These are phyloP conservation scores for Thalassophryne amazonica DNA, from an alignment of 2,797 vertebrate genomes.

Conservation along the genomic window DNA sequence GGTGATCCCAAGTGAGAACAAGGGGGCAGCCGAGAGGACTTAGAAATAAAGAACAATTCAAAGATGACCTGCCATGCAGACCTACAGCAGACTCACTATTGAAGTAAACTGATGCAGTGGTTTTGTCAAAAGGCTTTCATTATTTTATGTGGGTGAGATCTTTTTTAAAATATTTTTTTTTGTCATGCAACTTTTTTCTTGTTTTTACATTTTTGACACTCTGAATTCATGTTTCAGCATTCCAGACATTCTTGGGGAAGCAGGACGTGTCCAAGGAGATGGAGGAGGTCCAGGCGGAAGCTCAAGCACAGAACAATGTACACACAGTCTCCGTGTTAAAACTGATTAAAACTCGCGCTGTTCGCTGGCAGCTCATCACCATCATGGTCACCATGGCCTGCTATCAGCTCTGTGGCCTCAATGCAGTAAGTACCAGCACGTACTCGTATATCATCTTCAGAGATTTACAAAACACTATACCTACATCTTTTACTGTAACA, in stretches of 20 bases:
- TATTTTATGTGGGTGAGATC: too few relatives aligned
- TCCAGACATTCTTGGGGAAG: constrained; percentile 88
- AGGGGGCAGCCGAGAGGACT: too few relatives aligned
- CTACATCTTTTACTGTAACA: too few relatives aligned
- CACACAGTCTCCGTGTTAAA: constrained; percentile 72
- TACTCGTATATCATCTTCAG: neutral
- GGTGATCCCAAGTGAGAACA: too few relatives aligned
- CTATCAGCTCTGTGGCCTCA: constrained; percentile 94
- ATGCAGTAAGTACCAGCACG: constrained; percentile 80
- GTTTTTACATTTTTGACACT: neutral
- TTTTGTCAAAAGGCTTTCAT: too few relatives aligned
- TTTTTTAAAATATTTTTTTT: too few relatives aligned
- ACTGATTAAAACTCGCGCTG: constrained; percentile 72
- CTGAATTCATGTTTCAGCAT: constrained; percentile 74
- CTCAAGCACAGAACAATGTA: constrained; percentile 75
- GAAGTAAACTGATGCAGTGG: too few relatives aligned
- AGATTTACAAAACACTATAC: too few relatives aligned
- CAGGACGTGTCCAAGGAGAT: constrained; percentile 84
- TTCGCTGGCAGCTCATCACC: constrained; percentile 88
- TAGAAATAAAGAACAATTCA: too few relatives aligned
- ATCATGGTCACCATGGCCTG: constrained; percentile 87
- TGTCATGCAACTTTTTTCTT: too few relatives aligned
- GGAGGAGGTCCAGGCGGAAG: constrained; percentile 85
- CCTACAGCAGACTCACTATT: too few relatives aligned
- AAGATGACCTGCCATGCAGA: too few relatives aligned